phyloP scores from a whole-genome alignment of 2,797 vertebrate genomes.

The Takifugu ocellatus region DNA sequence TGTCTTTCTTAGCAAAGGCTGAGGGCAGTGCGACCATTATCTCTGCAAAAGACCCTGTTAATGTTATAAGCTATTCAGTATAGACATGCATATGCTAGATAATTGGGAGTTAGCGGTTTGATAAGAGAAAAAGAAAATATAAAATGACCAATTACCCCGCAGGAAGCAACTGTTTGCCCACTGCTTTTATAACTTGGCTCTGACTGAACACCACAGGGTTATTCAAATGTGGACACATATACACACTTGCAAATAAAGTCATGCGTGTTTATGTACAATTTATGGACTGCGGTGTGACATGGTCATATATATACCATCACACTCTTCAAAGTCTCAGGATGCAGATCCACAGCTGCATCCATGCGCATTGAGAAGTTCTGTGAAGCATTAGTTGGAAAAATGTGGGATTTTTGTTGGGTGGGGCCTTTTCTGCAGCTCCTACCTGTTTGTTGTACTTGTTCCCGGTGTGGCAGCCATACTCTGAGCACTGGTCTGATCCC shows the following conservation, averaged over 20 bases:
- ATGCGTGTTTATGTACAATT: slow-evolving; percentile 22
- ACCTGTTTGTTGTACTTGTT: slow-evolving; percentile 98
- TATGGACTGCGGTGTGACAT: slow-evolving; percentile 14
- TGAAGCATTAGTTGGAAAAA: slow-evolving; percentile 9
- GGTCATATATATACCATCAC: slow-evolving; percentile 46
- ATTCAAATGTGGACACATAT: slow-evolving; percentile 14
- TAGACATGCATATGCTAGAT: slow-evolving; percentile 41
- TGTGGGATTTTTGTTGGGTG: no score
- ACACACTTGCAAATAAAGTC: slow-evolving; percentile 16
- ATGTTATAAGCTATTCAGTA: slow-evolving; percentile 13
- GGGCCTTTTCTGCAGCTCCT: slow-evolving; percentile 51
- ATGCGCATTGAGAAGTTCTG: slow-evolving; percentile 51
- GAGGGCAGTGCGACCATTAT: slow-evolving; percentile 39
- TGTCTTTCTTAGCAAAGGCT: slow-evolving; percentile 27
- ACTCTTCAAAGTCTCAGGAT: slow-evolving; percentile 46
- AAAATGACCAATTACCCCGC: slow-evolving; percentile 66
- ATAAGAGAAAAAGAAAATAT: slow-evolving; percentile 31
- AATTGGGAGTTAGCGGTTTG: slow-evolving; percentile 32
- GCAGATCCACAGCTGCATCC: slow-evolving; percentile 24
- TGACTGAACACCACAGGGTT: slow-evolving; percentile 48
- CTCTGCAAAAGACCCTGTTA: slow-evolving; percentile 22
- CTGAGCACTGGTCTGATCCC: slow-evolving; percentile 96
- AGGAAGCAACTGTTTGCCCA: slow-evolving; percentile 44
- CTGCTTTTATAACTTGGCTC: slow-evolving; percentile 25
- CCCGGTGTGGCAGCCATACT: slow-evolving; percentile 93